Percentiles rank a stretch among this genome's conserved stretches.
These are phyloP conservation scores for Sorex fumeus DNA, from an alignment of 2,113 vertebrate genomes.

Conservation along the genomic window DNA sequence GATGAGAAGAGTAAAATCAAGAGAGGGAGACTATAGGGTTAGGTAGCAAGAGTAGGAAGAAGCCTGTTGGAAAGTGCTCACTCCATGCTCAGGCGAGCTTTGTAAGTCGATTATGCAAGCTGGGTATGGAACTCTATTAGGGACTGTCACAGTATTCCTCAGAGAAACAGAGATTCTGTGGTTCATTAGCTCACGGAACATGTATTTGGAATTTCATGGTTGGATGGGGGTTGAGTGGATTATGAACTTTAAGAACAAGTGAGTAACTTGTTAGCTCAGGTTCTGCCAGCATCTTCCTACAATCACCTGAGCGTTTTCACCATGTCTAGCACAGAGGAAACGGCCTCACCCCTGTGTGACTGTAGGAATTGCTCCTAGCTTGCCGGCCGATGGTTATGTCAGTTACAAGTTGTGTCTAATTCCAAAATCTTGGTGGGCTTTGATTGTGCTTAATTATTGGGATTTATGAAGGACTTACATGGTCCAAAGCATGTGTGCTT, in stretches of 20 bases:
- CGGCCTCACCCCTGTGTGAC: neutral
- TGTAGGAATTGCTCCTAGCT: neutral
- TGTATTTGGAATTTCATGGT: neutral
- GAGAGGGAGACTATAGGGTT: neutral
- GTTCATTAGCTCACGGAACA: neutral
- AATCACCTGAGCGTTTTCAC: neutral
- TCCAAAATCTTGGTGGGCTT: no score
- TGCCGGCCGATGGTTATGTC: neutral
- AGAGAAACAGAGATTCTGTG: neutral
- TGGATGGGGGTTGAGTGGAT: neutral
- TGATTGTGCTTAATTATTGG: neutral
- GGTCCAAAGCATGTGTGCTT: no score
- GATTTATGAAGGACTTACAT: neutral
- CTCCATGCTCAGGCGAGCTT: neutral
- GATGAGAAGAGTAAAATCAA: neutral
- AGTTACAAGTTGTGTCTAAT: neutral
- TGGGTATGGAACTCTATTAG: neutral
- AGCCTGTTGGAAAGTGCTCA: no score
- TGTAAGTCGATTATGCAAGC: neutral
- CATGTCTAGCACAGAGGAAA: neutral
- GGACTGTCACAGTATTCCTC: neutral
- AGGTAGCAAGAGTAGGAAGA: neutral
- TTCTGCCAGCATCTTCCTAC: neutral
- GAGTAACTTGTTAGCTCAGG: neutral
- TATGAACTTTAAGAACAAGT: neutral